Evolutionary conservation across 2,888 invertebrate species (phyloP).

Genomic region (Ceriagrion tenellum): DNA sequence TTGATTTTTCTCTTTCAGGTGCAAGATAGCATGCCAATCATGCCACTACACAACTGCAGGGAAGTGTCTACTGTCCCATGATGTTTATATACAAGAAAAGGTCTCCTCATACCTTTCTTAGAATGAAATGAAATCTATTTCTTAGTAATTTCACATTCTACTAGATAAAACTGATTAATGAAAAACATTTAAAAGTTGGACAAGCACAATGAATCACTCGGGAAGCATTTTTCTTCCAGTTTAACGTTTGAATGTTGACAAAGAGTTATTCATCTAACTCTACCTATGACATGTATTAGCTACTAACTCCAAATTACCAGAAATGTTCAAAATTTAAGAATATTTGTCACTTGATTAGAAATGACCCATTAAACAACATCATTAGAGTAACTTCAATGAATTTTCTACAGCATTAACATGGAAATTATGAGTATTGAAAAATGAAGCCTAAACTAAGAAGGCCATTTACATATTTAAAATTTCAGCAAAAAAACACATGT

Average conservation of each 20-base stretch:
- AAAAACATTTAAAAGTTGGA: slow-evolving; percentile 7
- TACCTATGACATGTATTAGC: slow-evolving; percentile 35
- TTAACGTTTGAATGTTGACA: neutral
- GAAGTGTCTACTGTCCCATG: slow-evolving; percentile 33
- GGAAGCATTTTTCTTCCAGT: neutral
- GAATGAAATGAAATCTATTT: slow-evolving; percentile 35
- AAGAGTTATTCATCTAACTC: slow-evolving; percentile 25
- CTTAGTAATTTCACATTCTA: slow-evolving; percentile 20
- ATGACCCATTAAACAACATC: neutral
- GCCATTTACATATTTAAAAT: slow-evolving; percentile 23
- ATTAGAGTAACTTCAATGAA: neutral
- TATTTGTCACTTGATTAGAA: slow-evolving; percentile 41
- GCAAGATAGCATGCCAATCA: slow-evolving; percentile 42
- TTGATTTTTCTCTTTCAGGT: neutral
- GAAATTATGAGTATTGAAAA: neutral
- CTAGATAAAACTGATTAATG: slow-evolving; percentile 27
- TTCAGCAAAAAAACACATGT: slow-evolving; percentile 68
- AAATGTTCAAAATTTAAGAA: neutral
- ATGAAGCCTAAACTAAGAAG: slow-evolving; percentile 22
- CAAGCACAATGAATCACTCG: neutral
- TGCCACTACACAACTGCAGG: slow-evolving; percentile 2
- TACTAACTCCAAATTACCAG: slow-evolving; percentile 28
- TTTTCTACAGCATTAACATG: neutral
- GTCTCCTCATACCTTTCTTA: slow-evolving; percentile 44
- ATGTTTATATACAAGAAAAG: slow-evolving; percentile 42